Conservation (phyloP, 2,797 vertebrate species). For the Manis pentadactyla region DNA sequence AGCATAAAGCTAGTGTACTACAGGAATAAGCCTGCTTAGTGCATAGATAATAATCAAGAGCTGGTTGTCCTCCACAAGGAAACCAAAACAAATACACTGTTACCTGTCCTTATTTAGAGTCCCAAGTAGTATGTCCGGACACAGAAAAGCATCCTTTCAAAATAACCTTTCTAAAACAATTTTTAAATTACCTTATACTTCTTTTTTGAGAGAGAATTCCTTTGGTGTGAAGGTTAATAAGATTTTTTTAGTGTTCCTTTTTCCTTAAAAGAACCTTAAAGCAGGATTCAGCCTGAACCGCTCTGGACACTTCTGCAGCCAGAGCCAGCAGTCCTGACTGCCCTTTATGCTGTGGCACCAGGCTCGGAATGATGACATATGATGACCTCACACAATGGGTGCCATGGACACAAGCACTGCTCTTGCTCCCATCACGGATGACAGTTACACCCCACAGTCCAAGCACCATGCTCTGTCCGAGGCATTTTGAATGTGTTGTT, state of each 20-base stretch:
- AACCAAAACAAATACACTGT: slow-evolving; percentile 32
- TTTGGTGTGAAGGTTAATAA: not conserved
- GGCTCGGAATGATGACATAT: too few species aligned
- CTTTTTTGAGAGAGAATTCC: too few species aligned
- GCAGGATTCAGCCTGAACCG: too few species aligned
- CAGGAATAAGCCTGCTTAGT: not conserved
- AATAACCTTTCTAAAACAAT: not conserved
- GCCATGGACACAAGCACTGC: slow-evolving; percentile 50
- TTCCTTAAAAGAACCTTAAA: too few species aligned
- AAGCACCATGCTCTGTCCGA: slow-evolving; percentile 10
- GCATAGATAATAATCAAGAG: not conserved
- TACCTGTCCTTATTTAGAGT: not conserved
- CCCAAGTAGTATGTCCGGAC: not conserved
- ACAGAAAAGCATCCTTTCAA: not conserved
- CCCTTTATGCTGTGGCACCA: too few species aligned
- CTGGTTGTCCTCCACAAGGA: not conserved
- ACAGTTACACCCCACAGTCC: not conserved
- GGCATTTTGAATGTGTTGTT: not conserved
- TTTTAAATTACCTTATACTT: too few species aligned
- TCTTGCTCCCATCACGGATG: not conserved
- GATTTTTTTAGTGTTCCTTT: not conserved
- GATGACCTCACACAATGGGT: not conserved
- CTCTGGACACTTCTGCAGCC: too few species aligned
- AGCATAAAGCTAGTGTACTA: not conserved
- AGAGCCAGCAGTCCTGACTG: too few species aligned